phyloP scores from a whole-genome alignment of 2,113 vertebrate species.

The Tragelaphus scriptus region DNA sequence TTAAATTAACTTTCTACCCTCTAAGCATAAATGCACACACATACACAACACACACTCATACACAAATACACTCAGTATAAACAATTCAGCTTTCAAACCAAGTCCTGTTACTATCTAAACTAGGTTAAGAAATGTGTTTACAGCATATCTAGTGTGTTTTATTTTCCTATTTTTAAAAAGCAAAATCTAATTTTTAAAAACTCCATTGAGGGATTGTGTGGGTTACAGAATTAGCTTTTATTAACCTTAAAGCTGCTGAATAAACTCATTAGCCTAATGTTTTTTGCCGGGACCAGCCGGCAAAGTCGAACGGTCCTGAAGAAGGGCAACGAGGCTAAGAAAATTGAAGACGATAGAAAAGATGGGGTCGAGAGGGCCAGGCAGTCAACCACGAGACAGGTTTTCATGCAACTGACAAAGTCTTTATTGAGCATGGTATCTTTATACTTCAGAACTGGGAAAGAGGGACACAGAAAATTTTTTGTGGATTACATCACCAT shows the following conservation, averaged over 20 bases:
- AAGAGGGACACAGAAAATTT: too few relatives aligned
- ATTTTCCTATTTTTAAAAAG: neutral
- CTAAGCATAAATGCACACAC: neutral
- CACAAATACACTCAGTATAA: neutral
- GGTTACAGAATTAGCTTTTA: neutral
- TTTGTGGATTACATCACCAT: too few relatives aligned
- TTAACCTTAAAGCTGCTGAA: neutral
- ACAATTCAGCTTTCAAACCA: neutral
- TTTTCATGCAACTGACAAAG: too few relatives aligned
- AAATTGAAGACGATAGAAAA: too few relatives aligned
- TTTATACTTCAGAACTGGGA: too few relatives aligned
- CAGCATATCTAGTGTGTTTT: neutral
- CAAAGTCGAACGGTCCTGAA: too few relatives aligned
- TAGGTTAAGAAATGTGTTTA: neutral
- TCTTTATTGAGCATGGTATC: too few relatives aligned
- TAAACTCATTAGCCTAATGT: neutral
- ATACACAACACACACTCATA: neutral
- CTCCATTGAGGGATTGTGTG: neutral
- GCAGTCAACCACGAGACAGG: too few relatives aligned
- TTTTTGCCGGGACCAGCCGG: too few relatives aligned
- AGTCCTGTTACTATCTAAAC: neutral
- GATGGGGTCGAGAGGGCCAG: too few relatives aligned
- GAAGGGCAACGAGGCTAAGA: too few relatives aligned
- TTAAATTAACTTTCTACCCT: neutral
- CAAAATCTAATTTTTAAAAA: neutral